Percentiles rank a stretch among this genome's conserved stretches.
These are phyloP conservation scores for Remorina albescens DNA, from an alignment of 2,797 vertebrate genomes.

Conservation along the genomic window DNA sequence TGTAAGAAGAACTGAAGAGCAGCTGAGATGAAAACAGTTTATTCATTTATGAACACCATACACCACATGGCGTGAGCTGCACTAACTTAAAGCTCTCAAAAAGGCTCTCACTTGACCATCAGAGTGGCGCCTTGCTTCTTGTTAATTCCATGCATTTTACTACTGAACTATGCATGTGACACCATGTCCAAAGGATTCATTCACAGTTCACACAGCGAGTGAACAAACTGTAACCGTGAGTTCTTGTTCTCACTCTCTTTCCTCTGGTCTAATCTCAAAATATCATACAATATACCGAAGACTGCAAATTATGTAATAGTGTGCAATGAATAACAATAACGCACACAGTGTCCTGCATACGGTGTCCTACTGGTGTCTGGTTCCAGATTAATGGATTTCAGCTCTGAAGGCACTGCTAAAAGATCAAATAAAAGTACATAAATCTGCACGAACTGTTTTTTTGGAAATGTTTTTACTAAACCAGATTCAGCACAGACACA, in stretches of 20 bases:
- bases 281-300: conserved; percentile 71
- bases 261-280: conserved; percentile 54
- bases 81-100: conserved; percentile 2
- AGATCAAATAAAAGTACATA: not conserved
- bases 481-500: conserved; percentile 6
- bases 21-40: conserved; percentile 26
- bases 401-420: conserved; percentile 5
- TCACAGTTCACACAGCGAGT: conserved; percentile 16
- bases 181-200: conserved; percentile 34
- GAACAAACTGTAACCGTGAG: conserved; percentile 3
- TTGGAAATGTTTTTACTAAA: not conserved
- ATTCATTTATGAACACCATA: conserved; percentile 29
- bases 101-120: not conserved
- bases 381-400: conserved; percentile 24
- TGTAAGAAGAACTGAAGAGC: conserved; percentile 24
- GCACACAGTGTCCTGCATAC: conserved; percentile 29
- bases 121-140: not conserved
- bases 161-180: conserved; percentile 5
- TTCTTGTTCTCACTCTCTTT: conserved; percentile 12
- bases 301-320: conserved; percentile 59
- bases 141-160: conserved; percentile 22
- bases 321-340: conserved; percentile 41
- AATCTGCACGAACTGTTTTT: not conserved
- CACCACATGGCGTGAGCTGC: conserved; percentile 2
- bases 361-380: not conserved